Percentiles rank a stretch among this genome's conserved stretches.
phyloP scores from a whole-genome alignment of 2,888 invertebrate genomes.

The Bombylius discolor region DNA sequence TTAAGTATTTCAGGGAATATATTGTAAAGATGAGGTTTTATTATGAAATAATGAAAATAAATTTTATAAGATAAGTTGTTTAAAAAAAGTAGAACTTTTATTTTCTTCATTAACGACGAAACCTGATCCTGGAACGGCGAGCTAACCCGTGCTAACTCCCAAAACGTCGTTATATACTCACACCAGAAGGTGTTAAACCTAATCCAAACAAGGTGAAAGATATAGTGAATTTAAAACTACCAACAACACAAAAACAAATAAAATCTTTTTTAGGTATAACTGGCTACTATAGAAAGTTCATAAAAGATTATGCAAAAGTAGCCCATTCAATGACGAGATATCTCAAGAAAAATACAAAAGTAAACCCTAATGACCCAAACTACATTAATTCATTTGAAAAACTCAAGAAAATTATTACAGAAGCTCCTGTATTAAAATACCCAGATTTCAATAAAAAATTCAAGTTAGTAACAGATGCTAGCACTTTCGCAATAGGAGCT shows the following conservation, averaged over 20 bases:
- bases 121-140: too few species aligned
- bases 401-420: neutral
- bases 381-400: neutral
- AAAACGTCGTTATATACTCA: constrained; percentile 11
- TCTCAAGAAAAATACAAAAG: neutral
- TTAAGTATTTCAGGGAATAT: too few species aligned
- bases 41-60: too few species aligned
- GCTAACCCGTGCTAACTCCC: too few species aligned
- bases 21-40: too few species aligned
- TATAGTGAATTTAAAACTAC: neutral
- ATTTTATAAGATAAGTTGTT: too few species aligned
- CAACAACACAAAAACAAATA: neutral
- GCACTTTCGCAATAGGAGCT: neutral
- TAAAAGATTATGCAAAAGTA: constrained; percentile 4
- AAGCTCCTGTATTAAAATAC: neutral
- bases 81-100: too few species aligned
- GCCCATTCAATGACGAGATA: neutral
- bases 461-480: constrained; percentile 1
- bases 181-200: constrained; percentile 3
- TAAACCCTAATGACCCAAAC: neutral
- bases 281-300: constrained; percentile 5
- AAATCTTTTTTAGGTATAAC: constrained; percentile 7
- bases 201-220: constrained; percentile 1
- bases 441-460: neutral
- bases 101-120: too few species aligned